Evolutionary conservation across 1,140 invertebrate genomes (phyloP).

Genomic region (Pseudomyrmex gracilis): DNA sequence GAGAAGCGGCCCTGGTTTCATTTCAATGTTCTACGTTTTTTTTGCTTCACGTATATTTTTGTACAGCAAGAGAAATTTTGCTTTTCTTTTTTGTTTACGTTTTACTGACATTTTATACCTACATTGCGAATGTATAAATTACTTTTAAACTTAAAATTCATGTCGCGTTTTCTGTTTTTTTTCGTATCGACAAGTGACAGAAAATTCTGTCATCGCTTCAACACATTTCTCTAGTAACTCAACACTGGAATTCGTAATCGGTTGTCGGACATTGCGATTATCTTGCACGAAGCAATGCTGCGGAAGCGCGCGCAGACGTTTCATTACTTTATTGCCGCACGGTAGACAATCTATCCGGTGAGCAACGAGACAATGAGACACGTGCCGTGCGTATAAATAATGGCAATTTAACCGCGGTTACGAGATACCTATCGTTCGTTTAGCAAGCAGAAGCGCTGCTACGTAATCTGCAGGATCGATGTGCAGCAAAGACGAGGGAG

Average conservation of each 20-base stretch:
- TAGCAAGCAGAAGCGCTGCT: slow-evolving; percentile 44
- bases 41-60: neutral
- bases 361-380: slow-evolving; percentile 77
- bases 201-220: slow-evolving; percentile 19
- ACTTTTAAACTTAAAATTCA: neutral
- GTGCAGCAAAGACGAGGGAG: neutral
- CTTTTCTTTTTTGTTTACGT: neutral
- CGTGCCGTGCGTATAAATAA: slow-evolving; percentile 81
- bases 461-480: slow-evolving; percentile 55
- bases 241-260: slow-evolving; percentile 40
- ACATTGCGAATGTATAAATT: neutral
- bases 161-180: neutral
- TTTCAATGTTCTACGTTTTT: neutral
- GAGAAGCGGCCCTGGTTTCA: too few relatives aligned
- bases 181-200: neutral
- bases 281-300: slow-evolving; percentile 14
- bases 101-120: too few relatives aligned
- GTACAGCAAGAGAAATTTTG: neutral
- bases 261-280: slow-evolving; percentile 47
- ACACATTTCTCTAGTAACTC: slow-evolving; percentile 4
- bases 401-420: slow-evolving; percentile 79
- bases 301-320: slow-evolving; percentile 17
- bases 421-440: slow-evolving; percentile 78
- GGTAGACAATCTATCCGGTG: slow-evolving; percentile 66
- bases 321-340: slow-evolving; percentile 74